These are phyloP conservation scores for Hoplodrina blanda DNA, from an alignment of 2,888 invertebrate species.

Conservation along the genomic window DNA sequence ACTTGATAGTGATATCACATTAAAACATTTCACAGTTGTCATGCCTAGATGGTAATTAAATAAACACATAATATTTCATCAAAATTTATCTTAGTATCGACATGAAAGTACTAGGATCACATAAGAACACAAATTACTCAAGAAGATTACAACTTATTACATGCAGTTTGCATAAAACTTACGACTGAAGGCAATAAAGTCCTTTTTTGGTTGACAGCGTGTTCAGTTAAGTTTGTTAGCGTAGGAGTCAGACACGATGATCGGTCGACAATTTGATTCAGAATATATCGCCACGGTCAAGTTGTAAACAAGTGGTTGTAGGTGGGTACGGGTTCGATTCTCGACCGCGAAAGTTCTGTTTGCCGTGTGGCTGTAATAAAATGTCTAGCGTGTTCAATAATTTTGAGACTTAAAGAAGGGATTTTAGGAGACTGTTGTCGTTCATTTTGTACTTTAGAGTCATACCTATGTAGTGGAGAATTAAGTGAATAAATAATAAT, in stretches of 20 bases:
- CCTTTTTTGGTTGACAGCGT: slow-evolving; percentile 53
- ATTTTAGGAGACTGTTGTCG: slow-evolving; percentile 49
- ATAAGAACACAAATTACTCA: slow-evolving; percentile 84
- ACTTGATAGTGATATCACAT: background rate
- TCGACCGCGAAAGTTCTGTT: slow-evolving; percentile 76
- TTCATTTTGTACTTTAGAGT: slow-evolving; percentile 54
- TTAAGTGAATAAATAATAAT: slow-evolving; percentile 6
- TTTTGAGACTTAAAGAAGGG: slow-evolving; percentile 66
- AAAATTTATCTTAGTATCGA: slow-evolving; percentile 69
- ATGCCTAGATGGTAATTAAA: slow-evolving; percentile 44
- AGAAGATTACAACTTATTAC: slow-evolving; percentile 49
- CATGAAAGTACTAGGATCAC: slow-evolving; percentile 77
- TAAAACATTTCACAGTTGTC: background rate
- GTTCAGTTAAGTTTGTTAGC: slow-evolving; percentile 65
- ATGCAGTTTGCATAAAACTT: slow-evolving; percentile 52
- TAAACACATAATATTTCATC: slow-evolving; percentile 67
- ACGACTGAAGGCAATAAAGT: slow-evolving; percentile 54
- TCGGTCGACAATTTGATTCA: slow-evolving; percentile 86
- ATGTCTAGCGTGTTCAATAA: slow-evolving; percentile 67
- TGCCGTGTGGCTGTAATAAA: slow-evolving; percentile 77
- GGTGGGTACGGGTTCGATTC: slow-evolving; percentile 83
- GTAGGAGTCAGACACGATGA: slow-evolving; percentile 86
- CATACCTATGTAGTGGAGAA: slow-evolving; percentile 35
- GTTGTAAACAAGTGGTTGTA: slow-evolving; percentile 84
- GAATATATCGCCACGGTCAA: slow-evolving; percentile 82